Conservation (phyloP, 2,797 vertebrate species). For the Myotis daubentonii region DNA sequence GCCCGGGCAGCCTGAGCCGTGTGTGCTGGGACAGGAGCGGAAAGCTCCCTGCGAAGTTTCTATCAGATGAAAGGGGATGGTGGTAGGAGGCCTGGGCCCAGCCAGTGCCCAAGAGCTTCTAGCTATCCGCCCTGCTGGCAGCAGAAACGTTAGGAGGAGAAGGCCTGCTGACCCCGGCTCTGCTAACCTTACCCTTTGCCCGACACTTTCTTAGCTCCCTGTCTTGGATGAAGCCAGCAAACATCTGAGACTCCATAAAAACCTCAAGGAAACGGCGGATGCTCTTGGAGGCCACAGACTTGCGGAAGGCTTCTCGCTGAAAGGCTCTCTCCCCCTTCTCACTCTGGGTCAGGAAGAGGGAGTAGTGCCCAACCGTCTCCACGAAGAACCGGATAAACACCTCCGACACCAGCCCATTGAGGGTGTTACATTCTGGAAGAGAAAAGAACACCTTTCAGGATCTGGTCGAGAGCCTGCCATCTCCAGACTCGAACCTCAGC, state of each 20-base stretch:
- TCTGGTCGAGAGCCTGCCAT: neutral
- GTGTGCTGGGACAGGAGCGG: neutral
- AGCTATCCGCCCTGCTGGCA: neutral
- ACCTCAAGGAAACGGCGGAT: constrained; percentile 98
- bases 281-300: constrained; percentile 98
- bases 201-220: constrained; percentile 96
- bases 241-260: constrained; percentile 99
- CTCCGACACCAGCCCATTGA: constrained; percentile 98
- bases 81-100: neutral
- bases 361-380: constrained; percentile 99
- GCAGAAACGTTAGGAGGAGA: neutral
- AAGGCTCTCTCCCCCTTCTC: constrained; percentile 95
- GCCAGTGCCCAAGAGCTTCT: neutral
- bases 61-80: neutral
- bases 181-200: constrained; percentile 92
- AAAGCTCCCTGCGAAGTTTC: neutral
- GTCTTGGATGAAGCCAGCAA: constrained; percentile 99
- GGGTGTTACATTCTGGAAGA: constrained; percentile 94
- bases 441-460: constrained; percentile 65
- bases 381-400: constrained; percentile 99
- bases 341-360: constrained; percentile 95
- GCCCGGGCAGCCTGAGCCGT: neutral
- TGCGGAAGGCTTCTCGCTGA: constrained; percentile 97
- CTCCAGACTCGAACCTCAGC: neutral
- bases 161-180: neutral